phyloP scores from a whole-genome alignment of 2,797 vertebrate genomes.

The Diceros bicornis region DNA sequence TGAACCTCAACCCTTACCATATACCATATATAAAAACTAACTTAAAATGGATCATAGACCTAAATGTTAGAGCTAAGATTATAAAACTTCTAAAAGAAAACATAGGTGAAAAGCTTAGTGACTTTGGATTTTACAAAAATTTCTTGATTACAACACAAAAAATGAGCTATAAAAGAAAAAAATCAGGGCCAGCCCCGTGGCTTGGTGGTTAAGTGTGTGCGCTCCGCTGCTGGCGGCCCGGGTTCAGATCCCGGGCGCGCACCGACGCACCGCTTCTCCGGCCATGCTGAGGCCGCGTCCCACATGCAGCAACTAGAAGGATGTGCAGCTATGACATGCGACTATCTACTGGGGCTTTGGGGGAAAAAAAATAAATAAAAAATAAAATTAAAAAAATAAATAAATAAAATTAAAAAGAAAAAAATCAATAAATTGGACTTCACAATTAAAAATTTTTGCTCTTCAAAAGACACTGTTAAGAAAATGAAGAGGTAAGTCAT shows the following conservation, averaged over 20 bases:
- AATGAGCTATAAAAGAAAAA: neutral
- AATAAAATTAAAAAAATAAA: too few relatives aligned
- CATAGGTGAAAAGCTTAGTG: neutral
- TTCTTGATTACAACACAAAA: neutral
- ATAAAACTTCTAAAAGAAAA: slow-evolving; percentile 31
- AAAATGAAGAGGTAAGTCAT: slow-evolving; percentile 33
- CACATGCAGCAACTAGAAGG: too few relatives aligned
- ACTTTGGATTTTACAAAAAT: neutral
- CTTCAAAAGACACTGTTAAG: slow-evolving; percentile 30
- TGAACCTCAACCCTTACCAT: neutral
- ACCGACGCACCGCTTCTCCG: too few relatives aligned
- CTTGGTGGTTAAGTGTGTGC: too few relatives aligned
- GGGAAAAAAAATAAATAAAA: too few relatives aligned
- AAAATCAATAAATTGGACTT: neutral
- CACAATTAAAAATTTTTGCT: neutral
- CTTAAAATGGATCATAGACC: slow-evolving; percentile 2
- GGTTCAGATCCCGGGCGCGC: too few relatives aligned
- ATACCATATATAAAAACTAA: neutral
- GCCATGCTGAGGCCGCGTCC: too few relatives aligned
- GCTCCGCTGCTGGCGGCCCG: too few relatives aligned
- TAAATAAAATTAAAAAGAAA: too few relatives aligned
- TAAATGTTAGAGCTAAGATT: neutral
- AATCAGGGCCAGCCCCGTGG: too few relatives aligned
- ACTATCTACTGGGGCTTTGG: too few relatives aligned
- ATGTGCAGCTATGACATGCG: too few relatives aligned